These are phyloP conservation scores for Leptinotarsa haldemani DNA, from an alignment of 2,888 invertebrate species.

Conservation along the genomic window DNA sequence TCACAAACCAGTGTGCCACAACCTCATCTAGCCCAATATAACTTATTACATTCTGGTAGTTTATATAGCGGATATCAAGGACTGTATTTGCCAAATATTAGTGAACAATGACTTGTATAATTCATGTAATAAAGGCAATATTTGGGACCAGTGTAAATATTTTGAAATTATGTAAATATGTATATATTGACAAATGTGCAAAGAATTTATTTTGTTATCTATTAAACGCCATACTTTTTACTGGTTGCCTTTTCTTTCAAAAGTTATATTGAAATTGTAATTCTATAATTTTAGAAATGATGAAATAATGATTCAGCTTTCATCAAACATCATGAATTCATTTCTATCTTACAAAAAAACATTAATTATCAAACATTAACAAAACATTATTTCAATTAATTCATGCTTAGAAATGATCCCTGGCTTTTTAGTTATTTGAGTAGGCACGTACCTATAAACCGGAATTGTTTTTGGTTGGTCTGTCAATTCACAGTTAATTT, in stretches of 20 bases:
- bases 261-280: background rate
- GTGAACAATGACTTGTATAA: conserved; percentile 44
- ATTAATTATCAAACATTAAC: no score
- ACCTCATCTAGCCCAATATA: conserved; percentile 43
- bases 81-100: conserved; percentile 49
- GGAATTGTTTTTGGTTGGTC: no score
- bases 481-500: no score
- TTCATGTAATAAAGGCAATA: conserved; percentile 18
- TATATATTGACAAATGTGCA: conserved; percentile 40
- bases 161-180: conserved; percentile 24
- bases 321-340: no score
- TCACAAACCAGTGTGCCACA: conserved; percentile 27
- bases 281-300: background rate
- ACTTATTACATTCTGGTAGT: conserved; percentile 40
- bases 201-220: conserved; percentile 44
- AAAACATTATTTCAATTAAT: no score
- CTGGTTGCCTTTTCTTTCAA: conserved; percentile 19
- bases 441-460: no score
- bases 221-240: conserved; percentile 43
- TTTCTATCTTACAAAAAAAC: no score
- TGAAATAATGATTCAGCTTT: no score
- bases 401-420: no score
- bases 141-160: conserved; percentile 44
- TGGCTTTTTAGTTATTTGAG: no score
- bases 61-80: conserved; percentile 48